Evolutionary conservation across 2,797 vertebrate genomes (phyloP).

Genomic region (Xenentodon cancila): DNA sequence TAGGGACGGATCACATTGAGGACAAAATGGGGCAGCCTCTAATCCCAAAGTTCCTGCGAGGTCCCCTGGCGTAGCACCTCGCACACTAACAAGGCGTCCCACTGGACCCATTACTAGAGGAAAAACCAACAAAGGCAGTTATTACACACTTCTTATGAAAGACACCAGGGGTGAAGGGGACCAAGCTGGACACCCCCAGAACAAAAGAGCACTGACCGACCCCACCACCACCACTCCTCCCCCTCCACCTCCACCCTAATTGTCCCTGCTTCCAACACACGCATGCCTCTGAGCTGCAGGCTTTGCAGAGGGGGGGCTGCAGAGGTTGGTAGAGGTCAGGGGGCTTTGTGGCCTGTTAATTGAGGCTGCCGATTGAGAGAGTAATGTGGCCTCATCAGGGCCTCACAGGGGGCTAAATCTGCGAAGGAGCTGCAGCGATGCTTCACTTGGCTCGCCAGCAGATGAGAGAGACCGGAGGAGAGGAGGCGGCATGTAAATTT

Average conservation of each 20-base stretch:
- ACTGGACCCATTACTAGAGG: constrained; percentile 69
- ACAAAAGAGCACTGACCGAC: constrained; percentile 73
- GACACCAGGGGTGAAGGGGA: constrained; percentile 60
- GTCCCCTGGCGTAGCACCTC: constrained; percentile 65
- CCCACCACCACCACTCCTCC: constrained; percentile 13
- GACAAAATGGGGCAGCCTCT: constrained; percentile 53
- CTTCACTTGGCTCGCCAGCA: constrained; percentile 29
- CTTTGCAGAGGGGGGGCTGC: constrained; percentile 38
- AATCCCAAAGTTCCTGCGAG: constrained; percentile 64
- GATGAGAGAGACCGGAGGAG: neutral
- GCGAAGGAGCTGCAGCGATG: constrained; percentile 15
- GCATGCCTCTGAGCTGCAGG: constrained; percentile 35
- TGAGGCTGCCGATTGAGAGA: constrained; percentile 65
- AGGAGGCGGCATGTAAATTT: neutral
- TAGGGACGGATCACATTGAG: constrained; percentile 50
- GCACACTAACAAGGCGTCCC: constrained; percentile 74
- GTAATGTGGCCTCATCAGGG: constrained; percentile 57
- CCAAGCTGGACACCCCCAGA: constrained; percentile 69
- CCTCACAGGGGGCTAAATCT: constrained; percentile 25
- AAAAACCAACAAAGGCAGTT: constrained; percentile 78
- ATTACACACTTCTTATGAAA: constrained; percentile 76
- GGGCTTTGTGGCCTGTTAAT: constrained; percentile 68
- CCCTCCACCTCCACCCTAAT: constrained; percentile 33
- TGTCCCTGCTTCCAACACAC: constrained; percentile 32
- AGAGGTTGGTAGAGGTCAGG: constrained; percentile 46